Percentiles rank a stretch among this genome's conserved stretches.
Evolutionary conservation across 2,888 invertebrate species (phyloP).

Genomic region (Leptopilina drosophilae): DNA sequence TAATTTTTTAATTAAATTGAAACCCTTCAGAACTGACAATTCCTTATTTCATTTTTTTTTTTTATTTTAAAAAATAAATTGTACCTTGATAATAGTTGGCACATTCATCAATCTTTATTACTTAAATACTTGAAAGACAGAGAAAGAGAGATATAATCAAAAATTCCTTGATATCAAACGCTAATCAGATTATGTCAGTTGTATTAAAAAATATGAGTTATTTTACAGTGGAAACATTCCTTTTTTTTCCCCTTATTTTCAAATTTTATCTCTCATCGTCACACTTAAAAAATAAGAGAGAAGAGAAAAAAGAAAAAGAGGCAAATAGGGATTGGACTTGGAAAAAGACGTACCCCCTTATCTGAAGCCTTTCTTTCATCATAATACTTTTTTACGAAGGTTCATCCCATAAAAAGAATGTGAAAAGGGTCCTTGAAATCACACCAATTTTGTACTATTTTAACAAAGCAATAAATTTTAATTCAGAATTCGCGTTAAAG

Average conservation of each 20-base stretch:
- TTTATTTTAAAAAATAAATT: not conserved
- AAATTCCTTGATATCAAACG: not conserved
- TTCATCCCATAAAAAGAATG: conserved; percentile 13
- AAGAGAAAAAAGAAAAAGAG: not conserved
- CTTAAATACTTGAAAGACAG: not conserved
- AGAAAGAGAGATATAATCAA: not conserved
- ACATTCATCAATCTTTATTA: conserved; percentile 25
- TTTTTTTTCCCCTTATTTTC: not conserved
- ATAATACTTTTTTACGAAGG: not conserved
- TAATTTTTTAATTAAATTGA: not conserved
- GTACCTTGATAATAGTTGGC: not conserved
- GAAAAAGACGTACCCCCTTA: conserved; percentile 2
- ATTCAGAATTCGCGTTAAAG: not conserved
- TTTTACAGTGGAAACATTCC: not conserved
- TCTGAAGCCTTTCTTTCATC: not conserved
- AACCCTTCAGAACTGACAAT: not conserved
- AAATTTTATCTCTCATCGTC: not conserved
- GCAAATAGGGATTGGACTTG: not conserved
- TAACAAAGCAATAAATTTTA: not conserved
- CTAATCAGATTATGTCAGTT: not conserved
- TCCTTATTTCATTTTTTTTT: not conserved
- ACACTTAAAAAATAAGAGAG: not conserved
- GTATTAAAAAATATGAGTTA: conserved; percentile 12
- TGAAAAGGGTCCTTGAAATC: not conserved
- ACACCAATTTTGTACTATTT: not conserved